A percentile compares a stretch with the other conserved stretches of the same genome.
Evolutionary conservation across 1,140 invertebrate species (phyloP).

Genomic region (Ericerus pela): DNA sequence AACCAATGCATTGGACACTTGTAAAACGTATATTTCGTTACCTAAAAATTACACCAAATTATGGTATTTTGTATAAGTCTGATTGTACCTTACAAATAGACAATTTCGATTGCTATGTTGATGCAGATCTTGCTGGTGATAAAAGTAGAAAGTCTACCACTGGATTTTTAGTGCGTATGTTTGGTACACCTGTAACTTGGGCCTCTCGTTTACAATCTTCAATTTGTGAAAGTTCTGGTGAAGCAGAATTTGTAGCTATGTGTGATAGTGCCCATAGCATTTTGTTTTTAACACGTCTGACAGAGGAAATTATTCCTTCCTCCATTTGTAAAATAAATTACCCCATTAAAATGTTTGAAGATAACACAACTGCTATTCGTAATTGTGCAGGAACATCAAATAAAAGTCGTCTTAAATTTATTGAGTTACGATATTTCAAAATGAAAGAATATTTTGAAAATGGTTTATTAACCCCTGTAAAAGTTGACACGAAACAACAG

Average conservation of each 20-base stretch:
- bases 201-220: conserved; percentile 15
- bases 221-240: conserved; percentile 12
- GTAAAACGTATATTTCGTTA: conserved; percentile 27
- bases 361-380: conserved; percentile 24
- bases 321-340: too few species aligned
- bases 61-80: conserved; percentile 16
- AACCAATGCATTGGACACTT: background rate
- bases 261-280: conserved; percentile 8
- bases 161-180: conserved; percentile 26
- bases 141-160: conserved; percentile 23
- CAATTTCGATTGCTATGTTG: conserved; percentile 20
- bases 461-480: background rate
- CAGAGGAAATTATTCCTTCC: conserved; percentile 1
- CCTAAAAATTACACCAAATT: conserved; percentile 26
- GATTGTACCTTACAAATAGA: background rate
- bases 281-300: conserved; percentile 14
- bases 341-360: conserved; percentile 9
- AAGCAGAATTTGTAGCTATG: conserved; percentile 19
- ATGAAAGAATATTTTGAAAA: conserved; percentile 17
- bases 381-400: conserved; percentile 29
- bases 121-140: conserved; percentile 29
- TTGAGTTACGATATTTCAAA: conserved; percentile 28
- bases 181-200: conserved; percentile 25
- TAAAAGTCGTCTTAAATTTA: conserved; percentile 27
- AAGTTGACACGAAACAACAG: conserved; percentile 11